Conservation (phyloP, 2,888 invertebrate species). For the Pyrgus malvae region DNA sequence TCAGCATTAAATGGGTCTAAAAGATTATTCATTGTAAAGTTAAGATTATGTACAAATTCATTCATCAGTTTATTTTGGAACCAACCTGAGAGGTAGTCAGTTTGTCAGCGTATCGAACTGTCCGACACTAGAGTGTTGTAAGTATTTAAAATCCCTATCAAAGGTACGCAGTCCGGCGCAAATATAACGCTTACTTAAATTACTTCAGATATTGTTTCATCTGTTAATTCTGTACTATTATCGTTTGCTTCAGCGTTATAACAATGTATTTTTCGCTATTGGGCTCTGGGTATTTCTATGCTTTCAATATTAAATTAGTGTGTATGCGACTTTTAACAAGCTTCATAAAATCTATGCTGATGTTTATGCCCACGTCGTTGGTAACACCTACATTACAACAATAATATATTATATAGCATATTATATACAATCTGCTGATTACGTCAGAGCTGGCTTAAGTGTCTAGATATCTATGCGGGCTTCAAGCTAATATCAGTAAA, state of each 20-base stretch:
- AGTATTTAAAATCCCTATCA: constrained; percentile 69
- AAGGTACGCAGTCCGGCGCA: constrained; percentile 69
- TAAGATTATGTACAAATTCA: constrained; percentile 56
- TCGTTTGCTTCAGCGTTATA: constrained; percentile 80
- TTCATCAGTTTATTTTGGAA: constrained; percentile 65
- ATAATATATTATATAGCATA: constrained; percentile 67
- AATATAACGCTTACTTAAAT: constrained; percentile 74
- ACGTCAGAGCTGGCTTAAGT: constrained; percentile 79
- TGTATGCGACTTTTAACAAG: constrained; percentile 79
- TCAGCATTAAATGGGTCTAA: constrained; percentile 49
- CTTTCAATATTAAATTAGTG: constrained; percentile 81
- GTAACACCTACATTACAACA: constrained; percentile 66
- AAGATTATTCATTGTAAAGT: constrained; percentile 35
- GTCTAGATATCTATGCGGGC: constrained; percentile 81
- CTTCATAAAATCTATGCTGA: constrained; percentile 80
- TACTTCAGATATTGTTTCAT: constrained; percentile 73
- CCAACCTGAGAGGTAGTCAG: constrained; percentile 58
- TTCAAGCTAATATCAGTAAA: constrained; percentile 74
- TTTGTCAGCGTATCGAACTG: constrained; percentile 58
- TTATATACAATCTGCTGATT: constrained; percentile 76
- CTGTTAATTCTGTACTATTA: constrained; percentile 75
- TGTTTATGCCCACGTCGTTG: constrained; percentile 78
- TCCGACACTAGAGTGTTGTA: constrained; percentile 74
- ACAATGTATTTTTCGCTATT: constrained; percentile 76
- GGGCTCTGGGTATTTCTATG: constrained; percentile 81